Evolutionary conservation across 2,888 invertebrate species (phyloP).

Genomic region (Norana najaformis): DNA sequence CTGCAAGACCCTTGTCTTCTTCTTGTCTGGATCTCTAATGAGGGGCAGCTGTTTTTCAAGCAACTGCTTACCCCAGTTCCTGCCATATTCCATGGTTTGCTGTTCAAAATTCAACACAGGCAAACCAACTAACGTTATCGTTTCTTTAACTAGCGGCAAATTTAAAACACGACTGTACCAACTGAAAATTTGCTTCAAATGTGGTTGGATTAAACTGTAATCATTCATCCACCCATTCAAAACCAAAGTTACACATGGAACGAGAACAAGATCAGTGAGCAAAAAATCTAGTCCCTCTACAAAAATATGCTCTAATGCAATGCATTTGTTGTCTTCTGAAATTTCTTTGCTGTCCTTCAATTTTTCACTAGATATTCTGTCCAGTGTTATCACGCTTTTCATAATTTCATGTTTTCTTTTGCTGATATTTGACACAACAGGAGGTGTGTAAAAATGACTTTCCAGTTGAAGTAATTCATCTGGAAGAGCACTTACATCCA

Average conservation of each 20-base stretch:
- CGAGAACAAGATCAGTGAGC: conserved; percentile 80
- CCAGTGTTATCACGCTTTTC: conserved; percentile 39
- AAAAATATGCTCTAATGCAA: conserved; percentile 71
- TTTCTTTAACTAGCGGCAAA: neutral
- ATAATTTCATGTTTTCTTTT: conserved; percentile 62
- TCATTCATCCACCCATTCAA: conserved; percentile 37
- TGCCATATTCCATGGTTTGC: neutral
- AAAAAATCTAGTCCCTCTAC: conserved; percentile 83
- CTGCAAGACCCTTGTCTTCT: conserved; percentile 40
- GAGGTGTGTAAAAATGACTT: conserved; percentile 80
- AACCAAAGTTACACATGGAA: conserved; percentile 68
- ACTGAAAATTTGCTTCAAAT: neutral
- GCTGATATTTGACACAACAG: conserved; percentile 81
- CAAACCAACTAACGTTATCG: neutral
- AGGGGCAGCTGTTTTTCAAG: conserved; percentile 76
- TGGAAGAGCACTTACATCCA: conserved; percentile 66
- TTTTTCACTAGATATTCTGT: neutral
- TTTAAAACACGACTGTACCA: conserved; percentile 2
- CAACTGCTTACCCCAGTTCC: conserved; percentile 43
- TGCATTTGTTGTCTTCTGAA: neutral
- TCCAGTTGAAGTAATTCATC: conserved; percentile 78
- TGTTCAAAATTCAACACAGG: neutral
- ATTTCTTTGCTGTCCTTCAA: neutral
- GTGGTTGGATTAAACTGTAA: neutral
- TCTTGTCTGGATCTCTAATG: conserved; percentile 71